Conservation (phyloP, 2,113 vertebrate species). For the Serinus canaria region DNA sequence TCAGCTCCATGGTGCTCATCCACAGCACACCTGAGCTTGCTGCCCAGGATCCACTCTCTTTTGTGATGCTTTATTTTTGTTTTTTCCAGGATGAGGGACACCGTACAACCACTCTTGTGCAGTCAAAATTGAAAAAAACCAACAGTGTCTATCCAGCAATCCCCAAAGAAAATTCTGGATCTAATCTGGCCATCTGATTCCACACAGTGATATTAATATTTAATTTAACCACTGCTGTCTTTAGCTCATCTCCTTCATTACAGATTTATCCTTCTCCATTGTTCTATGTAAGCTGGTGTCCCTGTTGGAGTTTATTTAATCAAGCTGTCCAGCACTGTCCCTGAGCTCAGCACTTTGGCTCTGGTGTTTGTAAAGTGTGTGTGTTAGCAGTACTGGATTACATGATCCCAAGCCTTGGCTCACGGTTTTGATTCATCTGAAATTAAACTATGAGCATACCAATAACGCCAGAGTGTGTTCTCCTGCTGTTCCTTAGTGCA, state of each 20-base stretch:
- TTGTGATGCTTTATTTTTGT: neutral
- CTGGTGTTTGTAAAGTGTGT: neutral
- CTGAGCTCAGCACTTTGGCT: neutral
- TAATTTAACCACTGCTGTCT: neutral
- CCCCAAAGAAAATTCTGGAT: neutral
- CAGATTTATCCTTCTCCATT: neutral
- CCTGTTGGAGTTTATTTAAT: neutral
- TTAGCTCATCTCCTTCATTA: neutral
- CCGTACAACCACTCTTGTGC: neutral
- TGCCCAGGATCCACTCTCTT: neutral
- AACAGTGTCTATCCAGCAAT: neutral
- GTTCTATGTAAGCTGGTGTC: neutral
- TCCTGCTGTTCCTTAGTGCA: neutral
- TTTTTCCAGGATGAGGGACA: neutral
- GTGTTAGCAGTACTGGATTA: neutral
- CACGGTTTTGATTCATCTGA: neutral
- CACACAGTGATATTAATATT: neutral
- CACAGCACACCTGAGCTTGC: neutral
- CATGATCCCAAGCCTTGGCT: neutral
- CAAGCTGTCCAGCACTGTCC: rapidly evolving
- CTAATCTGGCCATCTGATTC: neutral
- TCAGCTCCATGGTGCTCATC: rapidly evolving
- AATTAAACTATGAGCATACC: neutral
- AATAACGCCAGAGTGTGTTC: neutral
- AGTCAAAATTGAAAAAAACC: neutral